These are phyloP conservation scores for Pangasianodon gigas DNA, from an alignment of 2,113 vertebrate species.

Conservation along the genomic window DNA sequence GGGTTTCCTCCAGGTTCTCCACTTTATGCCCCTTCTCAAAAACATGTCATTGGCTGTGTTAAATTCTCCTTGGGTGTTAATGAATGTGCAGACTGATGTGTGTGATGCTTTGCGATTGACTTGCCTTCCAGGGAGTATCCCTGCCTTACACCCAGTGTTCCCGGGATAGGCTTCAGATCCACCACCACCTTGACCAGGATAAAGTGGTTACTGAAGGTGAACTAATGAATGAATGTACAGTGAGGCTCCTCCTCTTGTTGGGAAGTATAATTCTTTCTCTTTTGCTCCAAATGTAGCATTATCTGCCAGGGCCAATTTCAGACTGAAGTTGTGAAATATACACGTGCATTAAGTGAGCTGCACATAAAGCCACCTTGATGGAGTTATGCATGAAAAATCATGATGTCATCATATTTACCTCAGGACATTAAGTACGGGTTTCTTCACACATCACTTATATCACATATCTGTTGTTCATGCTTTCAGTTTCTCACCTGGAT, in stretches of 20 bases:
- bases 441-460: neutral
- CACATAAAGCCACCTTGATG: neutral
- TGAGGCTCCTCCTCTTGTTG: neutral
- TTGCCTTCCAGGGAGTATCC: neutral
- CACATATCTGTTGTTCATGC: neutral
- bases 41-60: neutral
- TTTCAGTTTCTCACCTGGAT: slow-evolving; percentile 31
- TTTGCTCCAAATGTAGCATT: slow-evolving; percentile 3
- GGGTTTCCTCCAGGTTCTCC: neutral
- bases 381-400: slow-evolving; percentile 4
- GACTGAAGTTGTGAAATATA: neutral
- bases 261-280: neutral
- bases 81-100: neutral
- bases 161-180: neutral
- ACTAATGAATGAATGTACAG: neutral
- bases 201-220: neutral
- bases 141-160: neutral
- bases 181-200: neutral
- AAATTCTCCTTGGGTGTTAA: neutral
- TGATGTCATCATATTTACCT: neutral
- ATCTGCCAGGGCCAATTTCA: neutral
- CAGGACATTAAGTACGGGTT: neutral
- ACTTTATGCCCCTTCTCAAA: neutral
- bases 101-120: neutral
- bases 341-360: neutral